Conservation (phyloP, 1,140 invertebrate genomes). For the Zaprionus ornatus region DNA sequence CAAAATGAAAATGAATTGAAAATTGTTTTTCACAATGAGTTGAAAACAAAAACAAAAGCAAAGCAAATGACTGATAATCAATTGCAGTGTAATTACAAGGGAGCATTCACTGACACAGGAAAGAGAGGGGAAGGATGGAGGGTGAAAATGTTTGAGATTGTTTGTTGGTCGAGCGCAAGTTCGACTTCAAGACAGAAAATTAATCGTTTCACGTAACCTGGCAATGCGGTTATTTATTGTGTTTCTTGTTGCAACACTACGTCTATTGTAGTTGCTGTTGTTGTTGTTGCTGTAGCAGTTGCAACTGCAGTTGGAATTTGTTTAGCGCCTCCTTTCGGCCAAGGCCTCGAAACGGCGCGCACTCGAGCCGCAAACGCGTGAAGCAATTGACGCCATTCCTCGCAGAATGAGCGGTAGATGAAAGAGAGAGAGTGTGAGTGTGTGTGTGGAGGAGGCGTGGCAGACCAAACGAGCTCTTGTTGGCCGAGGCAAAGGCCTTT, state of each 20-base stretch:
- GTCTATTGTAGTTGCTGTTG: not conserved
- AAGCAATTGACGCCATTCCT: slow-evolving; percentile 51
- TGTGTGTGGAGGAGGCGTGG: not conserved
- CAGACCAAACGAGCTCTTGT: not conserved
- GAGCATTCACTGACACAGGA: not conserved
- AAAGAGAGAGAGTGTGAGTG: not conserved
- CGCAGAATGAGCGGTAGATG: not conserved
- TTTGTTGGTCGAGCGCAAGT: slow-evolving; percentile 23
- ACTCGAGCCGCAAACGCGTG: slow-evolving; percentile 59
- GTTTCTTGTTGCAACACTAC: slow-evolving; percentile 8
- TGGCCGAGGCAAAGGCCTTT: not conserved
- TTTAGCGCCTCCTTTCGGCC: slow-evolving; percentile 54
- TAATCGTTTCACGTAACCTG: slow-evolving; percentile 31
- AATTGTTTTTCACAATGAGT: not conserved
- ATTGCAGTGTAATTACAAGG: slow-evolving; percentile 1
- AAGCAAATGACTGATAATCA: not conserved
- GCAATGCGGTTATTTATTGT: slow-evolving; percentile 39
- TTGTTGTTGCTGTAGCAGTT: slow-evolving; percentile 4
- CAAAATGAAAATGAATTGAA: slow-evolving; percentile 3
- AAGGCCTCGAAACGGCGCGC: slow-evolving; percentile 44
- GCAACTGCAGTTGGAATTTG: slow-evolving; percentile 48
- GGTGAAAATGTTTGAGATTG: slow-evolving; percentile 32
- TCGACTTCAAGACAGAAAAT: slow-evolving; percentile 24
- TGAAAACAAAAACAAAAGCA: not conserved
- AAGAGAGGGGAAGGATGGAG: not conserved